Evolutionary conservation across 2,113 vertebrate genomes (phyloP).

Genomic region (Sarotherodon lohbergeri): DNA sequence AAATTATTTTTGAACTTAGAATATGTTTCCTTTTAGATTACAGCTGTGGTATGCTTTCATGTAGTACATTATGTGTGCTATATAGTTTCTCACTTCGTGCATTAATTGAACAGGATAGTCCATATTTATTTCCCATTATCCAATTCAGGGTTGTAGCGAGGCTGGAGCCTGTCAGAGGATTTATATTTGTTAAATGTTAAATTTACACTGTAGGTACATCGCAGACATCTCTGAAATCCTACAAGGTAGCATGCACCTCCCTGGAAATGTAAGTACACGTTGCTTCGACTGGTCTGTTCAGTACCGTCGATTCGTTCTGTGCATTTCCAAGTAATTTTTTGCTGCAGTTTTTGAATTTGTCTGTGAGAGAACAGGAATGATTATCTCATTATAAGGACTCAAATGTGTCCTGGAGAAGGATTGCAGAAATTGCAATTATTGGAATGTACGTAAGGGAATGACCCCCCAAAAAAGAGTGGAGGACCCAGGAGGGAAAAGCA

Average conservation of each 20-base stretch:
- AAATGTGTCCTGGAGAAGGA: not conserved
- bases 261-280: not conserved
- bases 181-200: not conserved
- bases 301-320: not conserved
- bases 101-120: not conserved
- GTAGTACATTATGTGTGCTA: not conserved
- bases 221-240: not conserved
- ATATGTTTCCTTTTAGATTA: not conserved
- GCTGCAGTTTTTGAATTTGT: not conserved
- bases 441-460: fast-evolving
- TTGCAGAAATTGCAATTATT: not conserved
- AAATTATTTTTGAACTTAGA: not conserved
- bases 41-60: not conserved
- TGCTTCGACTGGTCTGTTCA: not conserved
- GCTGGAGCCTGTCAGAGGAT: not conserved
- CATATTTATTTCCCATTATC: not conserved
- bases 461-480: not conserved
- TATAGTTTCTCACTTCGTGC: not conserved
- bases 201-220: not conserved
- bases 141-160: not conserved
- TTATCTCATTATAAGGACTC: not conserved
- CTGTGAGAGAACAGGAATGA: not conserved
- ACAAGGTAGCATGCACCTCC: not conserved
- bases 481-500: not conserved
- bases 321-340: not conserved